Conservation (phyloP, 2,797 vertebrate species). For the Schizopygopsis pylzovi region DNA sequence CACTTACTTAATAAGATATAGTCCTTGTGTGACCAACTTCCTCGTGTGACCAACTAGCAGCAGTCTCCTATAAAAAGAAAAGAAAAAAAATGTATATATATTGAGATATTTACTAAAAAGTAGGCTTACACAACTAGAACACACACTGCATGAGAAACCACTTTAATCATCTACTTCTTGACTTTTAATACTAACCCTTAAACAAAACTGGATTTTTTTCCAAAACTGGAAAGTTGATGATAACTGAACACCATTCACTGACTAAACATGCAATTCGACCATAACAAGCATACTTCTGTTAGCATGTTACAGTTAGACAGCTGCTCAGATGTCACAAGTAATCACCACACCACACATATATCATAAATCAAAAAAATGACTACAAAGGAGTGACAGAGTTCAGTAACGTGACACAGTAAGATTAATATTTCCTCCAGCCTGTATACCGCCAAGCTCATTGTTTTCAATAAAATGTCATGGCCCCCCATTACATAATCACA, state of each 20-base stretch:
- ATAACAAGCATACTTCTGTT: background rate
- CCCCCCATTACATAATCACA: slow-evolving; percentile 82
- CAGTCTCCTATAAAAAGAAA: background rate
- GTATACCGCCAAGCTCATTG: slow-evolving; percentile 75
- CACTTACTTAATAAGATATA: background rate
- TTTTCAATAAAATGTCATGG: slow-evolving; percentile 85
- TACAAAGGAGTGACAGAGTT: slow-evolving; percentile 41
- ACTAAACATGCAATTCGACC: background rate
- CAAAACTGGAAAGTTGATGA: background rate
- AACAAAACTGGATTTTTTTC: too few relatives aligned
- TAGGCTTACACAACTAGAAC: background rate
- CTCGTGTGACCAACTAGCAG: background rate
- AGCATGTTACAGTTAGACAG: background rate
- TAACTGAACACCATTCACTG: background rate
- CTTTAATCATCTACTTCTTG: background rate
- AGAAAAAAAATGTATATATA: background rate
- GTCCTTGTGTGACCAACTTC: background rate
- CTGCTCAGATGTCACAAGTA: slow-evolving; percentile 22
- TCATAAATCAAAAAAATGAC: slow-evolving; percentile 41
- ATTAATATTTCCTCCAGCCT: slow-evolving; percentile 59
- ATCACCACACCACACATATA: background rate
- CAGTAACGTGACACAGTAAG: slow-evolving; percentile 56
- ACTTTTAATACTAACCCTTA: background rate
- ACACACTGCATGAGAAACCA: background rate
- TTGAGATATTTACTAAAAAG: background rate